Base-by-base conservation (phyloP, 2,113 vertebrate species). In the Haemorhous mexicanus region DNA sequence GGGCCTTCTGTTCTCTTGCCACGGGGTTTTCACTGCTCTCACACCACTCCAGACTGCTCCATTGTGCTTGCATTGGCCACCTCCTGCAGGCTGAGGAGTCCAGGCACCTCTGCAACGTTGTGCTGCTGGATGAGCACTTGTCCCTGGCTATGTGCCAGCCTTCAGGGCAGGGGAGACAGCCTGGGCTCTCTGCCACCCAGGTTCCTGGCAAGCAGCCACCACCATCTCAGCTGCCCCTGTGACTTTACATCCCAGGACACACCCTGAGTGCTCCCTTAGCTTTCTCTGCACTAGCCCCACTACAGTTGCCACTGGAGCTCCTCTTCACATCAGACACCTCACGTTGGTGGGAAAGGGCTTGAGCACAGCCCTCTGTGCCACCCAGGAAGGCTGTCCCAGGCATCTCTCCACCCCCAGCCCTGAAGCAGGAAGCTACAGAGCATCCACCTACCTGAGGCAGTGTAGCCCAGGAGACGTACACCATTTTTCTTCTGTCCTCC, bases 21-120 rank as follows among this genome's bases (percentile, higher is more conserved):
- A 8, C 0, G 0, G 32, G 10, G 23, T 37, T 77, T 76, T 47
- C n/a, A 9, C 61, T 50, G 52, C 30, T 72, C 39, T 39, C 4
- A 0, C 1, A 1, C 24, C 66, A 20, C 61, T 61, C 73, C 59
- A 47, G 53, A 55, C 49, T 9, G 21, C 37, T 83, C 46, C 2
- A 0, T 0, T 32, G 52, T 35, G n/a, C 43, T 61, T 6, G 0
- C 12, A 3, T 0, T 44, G 47, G 56, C 56, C 50, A 21, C 21
- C 19, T 86, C 33, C 17, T 3, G 1, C 46, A 52, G 46, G 49
- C 35, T 21, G 19, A 80, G 58, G 20, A 68, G 37, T 56, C 55
- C 41, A n/a, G 39, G 28, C 55, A 67, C 30, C 63, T 39, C 37
- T 41, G n/a, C 49, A 52, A 5, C 32, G 27, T 58, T 0, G 1